phyloP scores from a whole-genome alignment of 1,140 invertebrate genomes.

The Tigriopus japonicus region DNA sequence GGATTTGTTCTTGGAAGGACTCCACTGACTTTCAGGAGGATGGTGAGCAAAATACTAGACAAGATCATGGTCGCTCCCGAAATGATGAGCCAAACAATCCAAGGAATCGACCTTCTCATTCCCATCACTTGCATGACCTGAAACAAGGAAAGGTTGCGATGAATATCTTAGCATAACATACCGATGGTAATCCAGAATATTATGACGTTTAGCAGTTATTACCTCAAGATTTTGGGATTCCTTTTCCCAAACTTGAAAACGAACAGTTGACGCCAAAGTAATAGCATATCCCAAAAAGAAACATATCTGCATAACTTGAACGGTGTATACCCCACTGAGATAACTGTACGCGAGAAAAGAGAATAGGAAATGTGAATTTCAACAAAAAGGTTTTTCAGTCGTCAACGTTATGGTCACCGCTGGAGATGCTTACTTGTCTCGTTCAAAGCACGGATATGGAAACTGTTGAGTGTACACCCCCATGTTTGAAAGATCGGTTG shows the following conservation, averaged over 20 bases:
- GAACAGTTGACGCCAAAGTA: background rate
- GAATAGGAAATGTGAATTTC: too few species aligned
- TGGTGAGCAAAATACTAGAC: too few species aligned
- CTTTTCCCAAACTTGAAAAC: slow-evolving; percentile 2
- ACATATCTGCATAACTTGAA: background rate
- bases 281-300: slow-evolving; percentile 2
- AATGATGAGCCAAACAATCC: background rate
- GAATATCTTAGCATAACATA: background rate
- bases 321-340: slow-evolving; percentile 1
- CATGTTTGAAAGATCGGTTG: too few species aligned
- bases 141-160: background rate
- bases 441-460: slow-evolving; percentile 12
- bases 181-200: too few species aligned
- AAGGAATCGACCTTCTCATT: background rate
- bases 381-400: too few species aligned
- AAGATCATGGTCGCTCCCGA: too few species aligned
- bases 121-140: slow-evolving; percentile 5
- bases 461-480: slow-evolving; percentile 1
- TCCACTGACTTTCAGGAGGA: too few species aligned
- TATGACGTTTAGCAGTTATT: background rate
- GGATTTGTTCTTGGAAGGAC: too few species aligned
- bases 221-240: slow-evolving; percentile 2
- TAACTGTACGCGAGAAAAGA: background rate
- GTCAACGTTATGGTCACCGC: too few species aligned
- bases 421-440: background rate